Conservation (phyloP, 2,888 invertebrate genomes). For the Calameuta pallipes region DNA sequence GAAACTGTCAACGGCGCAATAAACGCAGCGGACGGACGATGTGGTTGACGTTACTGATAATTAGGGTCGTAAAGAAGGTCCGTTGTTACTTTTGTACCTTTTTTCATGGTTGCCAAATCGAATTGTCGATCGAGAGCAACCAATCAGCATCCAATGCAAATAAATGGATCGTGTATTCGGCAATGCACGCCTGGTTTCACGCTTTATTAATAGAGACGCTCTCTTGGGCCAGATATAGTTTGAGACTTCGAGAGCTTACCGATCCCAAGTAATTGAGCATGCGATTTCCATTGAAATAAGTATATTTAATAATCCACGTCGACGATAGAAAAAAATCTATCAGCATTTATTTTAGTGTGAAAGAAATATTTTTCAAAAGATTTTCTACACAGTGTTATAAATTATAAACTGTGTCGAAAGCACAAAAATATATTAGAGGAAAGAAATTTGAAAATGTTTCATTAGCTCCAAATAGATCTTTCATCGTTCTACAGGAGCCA, state of each 20-base stretch:
- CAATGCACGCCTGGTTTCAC: slow-evolving; percentile 32
- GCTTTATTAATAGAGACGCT: slow-evolving; percentile 49
- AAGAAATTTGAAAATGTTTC: background rate
- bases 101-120: slow-evolving; percentile 25
- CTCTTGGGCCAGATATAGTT: background rate
- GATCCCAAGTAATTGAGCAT: background rate
- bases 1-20: background rate
- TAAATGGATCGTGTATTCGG: slow-evolving; percentile 48
- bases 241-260: background rate
- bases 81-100: slow-evolving; percentile 47
- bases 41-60: slow-evolving; percentile 25
- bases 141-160: slow-evolving; percentile 52
- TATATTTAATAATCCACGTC: background rate
- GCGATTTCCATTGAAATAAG: background rate
- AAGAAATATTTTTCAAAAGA: background rate
- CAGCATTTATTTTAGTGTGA: background rate
- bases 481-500: background rate
- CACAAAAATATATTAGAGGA: background rate
- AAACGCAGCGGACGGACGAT: background rate
- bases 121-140: slow-evolving; percentile 42
- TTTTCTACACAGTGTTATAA: background rate
- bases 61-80: slow-evolving; percentile 31
- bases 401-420: background rate
- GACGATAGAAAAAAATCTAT: background rate
- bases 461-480: background rate